Evolutionary conservation across 2,888 invertebrate genomes (phyloP).

Genomic region (Hyles lineata): DNA sequence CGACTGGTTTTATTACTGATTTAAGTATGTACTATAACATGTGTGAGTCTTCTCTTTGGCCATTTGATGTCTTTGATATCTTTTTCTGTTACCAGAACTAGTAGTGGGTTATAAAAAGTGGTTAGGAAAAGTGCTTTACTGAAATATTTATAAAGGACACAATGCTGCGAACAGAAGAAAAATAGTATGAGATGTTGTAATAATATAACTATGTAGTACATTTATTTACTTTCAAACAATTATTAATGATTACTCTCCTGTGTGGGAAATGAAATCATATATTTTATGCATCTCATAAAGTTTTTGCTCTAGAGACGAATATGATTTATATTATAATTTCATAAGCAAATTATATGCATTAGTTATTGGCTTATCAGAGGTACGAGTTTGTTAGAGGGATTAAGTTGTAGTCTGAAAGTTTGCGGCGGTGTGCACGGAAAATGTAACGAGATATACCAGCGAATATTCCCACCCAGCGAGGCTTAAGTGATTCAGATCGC

Average conservation of each 20-base stretch:
- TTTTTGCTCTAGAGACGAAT: no score
- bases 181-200: no score
- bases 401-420: neutral
- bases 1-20: slow-evolving; percentile 29
- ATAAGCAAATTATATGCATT: neutral
- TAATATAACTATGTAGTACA: no score
- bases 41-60: neutral
- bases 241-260: no score
- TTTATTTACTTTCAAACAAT: no score
- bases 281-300: no score
- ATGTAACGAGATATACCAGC: slow-evolving; percentile 8
- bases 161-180: no score
- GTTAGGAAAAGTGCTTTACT: no score
- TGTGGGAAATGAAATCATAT: no score
- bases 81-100: neutral
- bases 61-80: neutral
- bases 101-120: no score
- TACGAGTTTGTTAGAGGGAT: neutral
- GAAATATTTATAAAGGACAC: no score
- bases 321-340: no score
- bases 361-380: neutral
- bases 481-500: slow-evolving; percentile 7
- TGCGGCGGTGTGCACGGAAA: slow-evolving; percentile 9
- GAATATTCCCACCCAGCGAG: neutral
- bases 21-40: neutral